Conservation (phyloP, 2,113 vertebrate genomes). For the Campylomormyrus tamandua region DNA sequence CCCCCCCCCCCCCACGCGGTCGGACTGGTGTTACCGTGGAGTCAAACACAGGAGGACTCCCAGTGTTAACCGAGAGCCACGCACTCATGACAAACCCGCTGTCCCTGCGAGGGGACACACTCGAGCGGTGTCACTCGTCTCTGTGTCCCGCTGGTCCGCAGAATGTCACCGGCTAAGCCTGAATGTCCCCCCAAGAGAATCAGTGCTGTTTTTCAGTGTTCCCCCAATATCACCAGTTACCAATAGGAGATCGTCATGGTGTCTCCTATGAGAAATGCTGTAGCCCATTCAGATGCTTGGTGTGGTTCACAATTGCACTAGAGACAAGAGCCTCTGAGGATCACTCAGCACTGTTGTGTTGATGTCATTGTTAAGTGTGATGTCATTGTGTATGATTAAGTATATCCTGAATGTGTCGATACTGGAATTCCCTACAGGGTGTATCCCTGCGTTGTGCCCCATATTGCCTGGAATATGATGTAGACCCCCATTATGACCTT, state of each 20-base stretch:
- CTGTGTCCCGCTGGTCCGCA: background rate
- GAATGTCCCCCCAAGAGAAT: background rate
- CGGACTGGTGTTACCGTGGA: constrained; percentile 17
- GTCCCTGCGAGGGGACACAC: background rate
- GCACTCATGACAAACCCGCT: background rate
- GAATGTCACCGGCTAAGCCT: background rate
- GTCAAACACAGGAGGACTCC: constrained; percentile 11
- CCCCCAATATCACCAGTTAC: background rate
- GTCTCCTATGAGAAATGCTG: background rate
- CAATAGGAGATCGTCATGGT: background rate
- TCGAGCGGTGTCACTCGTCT: background rate
- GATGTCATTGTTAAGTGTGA: background rate
- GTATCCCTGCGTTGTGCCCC: background rate
- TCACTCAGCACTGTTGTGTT: background rate
- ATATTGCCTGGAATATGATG: background rate
- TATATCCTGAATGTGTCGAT: background rate
- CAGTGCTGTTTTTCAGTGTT: background rate
- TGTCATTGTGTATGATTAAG: background rate
- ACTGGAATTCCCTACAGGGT: background rate
- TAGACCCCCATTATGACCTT: background rate
- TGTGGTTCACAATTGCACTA: background rate
- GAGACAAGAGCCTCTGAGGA: background rate
- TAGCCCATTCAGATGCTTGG: background rate
- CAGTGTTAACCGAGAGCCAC: background rate
- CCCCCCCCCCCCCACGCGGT: background rate